These are phyloP conservation scores for Apus apus DNA, from an alignment of 2,113 vertebrate species.

Conservation along the genomic window DNA sequence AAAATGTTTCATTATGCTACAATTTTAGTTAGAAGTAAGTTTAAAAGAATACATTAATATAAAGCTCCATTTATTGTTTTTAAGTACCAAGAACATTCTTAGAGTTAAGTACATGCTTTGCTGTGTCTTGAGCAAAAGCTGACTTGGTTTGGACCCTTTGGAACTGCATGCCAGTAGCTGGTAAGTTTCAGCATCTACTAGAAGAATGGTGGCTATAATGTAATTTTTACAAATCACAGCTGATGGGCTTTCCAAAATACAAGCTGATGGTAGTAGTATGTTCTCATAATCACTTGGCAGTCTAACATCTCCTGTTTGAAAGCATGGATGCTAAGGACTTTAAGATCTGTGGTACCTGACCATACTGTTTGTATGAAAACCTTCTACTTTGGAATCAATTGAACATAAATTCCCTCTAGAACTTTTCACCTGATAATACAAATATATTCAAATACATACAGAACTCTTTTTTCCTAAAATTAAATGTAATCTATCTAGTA, in stretches of 20 bases:
- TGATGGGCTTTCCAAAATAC: background rate
- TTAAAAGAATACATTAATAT: background rate
- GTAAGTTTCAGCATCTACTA: background rate
- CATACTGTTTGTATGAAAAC: background rate
- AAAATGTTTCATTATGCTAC: background rate
- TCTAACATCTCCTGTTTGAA: background rate
- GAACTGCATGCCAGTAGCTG: background rate
- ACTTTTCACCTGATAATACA: background rate
- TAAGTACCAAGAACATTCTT: background rate
- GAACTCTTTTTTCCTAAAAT: background rate
- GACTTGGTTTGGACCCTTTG: background rate
- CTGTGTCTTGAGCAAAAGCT: background rate
- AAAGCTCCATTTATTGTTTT: background rate
- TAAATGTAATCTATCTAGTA: background rate
- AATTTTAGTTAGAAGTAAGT: background rate
- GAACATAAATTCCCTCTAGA: background rate
- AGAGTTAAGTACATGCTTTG: background rate
- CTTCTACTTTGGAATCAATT: background rate
- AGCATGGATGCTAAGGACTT: background rate
- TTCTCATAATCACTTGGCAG: background rate
- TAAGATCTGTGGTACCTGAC: background rate
- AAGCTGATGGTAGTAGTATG: background rate
- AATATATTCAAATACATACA: background rate
- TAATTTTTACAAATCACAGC: background rate
- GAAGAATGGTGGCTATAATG: background rate